Evolutionary conservation across 2,888 invertebrate species (phyloP).

Genomic region (Eristalis arbustorum): DNA sequence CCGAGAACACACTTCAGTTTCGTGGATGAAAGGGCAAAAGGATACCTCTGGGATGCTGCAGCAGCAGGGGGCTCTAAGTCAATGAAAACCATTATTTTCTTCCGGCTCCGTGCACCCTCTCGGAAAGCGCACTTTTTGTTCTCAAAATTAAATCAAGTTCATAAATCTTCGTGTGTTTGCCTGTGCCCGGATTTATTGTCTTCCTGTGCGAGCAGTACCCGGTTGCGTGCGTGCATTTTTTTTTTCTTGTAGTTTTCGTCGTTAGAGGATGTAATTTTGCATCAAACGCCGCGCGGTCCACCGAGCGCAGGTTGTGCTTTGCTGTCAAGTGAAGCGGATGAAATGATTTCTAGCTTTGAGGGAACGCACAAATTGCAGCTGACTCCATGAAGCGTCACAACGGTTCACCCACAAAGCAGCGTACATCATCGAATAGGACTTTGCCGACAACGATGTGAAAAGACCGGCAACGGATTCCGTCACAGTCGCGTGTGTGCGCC

Average conservation of each 20-base stretch:
- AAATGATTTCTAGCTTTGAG: conserved; percentile 6
- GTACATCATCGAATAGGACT: not conserved
- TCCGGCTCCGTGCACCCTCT: conserved; percentile 8
- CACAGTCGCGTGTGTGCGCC: not conserved
- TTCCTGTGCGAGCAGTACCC: not conserved
- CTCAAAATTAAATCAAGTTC: conserved; percentile 23
- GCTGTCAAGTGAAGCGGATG: conserved; percentile 13
- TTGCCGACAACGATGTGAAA: not conserved
- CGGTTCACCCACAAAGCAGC: not conserved
- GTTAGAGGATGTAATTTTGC: not conserved
- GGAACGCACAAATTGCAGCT: not conserved
- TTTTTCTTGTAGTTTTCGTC: not conserved
- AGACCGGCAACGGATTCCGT: not conserved
- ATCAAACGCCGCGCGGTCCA: not conserved
- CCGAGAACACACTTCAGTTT: not conserved
- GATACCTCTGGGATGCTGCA: not conserved
- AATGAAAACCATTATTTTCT: conserved; percentile 42
- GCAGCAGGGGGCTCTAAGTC: not conserved
- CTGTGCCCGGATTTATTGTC: conserved; percentile 1
- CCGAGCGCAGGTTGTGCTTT: not conserved
- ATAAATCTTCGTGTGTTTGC: not conserved
- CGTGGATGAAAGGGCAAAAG: conserved; percentile 21
- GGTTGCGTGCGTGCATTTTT: not conserved
- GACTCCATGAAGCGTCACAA: not conserved
- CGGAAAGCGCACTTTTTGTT: not conserved